Evolutionary conservation across 2,888 invertebrate species (phyloP), one percentile per base, ranked within the genome.

Genomic region (Aradus depressus): DNA sequence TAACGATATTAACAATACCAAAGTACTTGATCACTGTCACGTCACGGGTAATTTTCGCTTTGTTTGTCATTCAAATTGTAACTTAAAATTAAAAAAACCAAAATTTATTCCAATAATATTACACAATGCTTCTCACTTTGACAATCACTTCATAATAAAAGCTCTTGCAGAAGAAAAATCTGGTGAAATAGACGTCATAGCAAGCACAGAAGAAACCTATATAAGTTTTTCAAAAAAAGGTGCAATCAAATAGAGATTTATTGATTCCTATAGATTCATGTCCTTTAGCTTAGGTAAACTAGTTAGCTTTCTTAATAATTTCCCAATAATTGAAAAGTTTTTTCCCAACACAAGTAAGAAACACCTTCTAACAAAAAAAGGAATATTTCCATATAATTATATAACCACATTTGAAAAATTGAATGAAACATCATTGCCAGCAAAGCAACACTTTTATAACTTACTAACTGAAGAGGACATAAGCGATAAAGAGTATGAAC

Each of bases 21-120:
- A n/a, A n/a, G n/a, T n/a, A n/a, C 6, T 22, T 19, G 63, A 65
- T 53, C 64, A 65, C 53, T 47, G 54, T 51, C 64, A 64, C 52
- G 50, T 63, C 6, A 62, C 60, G 14, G 63, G 63, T 26, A 51
- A 50, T 21, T 64, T 54, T 52, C 48, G 63, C 22, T 62, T 61
- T 18, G 54, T 57, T 5, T 59, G 61, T 10, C 62, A 63, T 55
- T 53, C 54, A 26, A 37, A 18, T 12, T 64, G 65, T 41, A 65
- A 66, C 57, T 31, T 66, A 26, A 61, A 64, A 48, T 65, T 56
- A 51, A 56, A 59, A 55, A 51, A 62, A 34, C 52, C 58, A 0
- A 53, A 59, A 32, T 57, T 58, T 21, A 59, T 67, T 26, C 65
- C 65, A 2, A 51, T 64, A 5, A 53, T 63, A 4, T 63, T 64